Percentiles rank a stretch among this genome's conserved stretches.
These are phyloP conservation scores for Sussaba pulchella DNA, from an alignment of 2,888 invertebrate species.

Conservation along the genomic window DNA sequence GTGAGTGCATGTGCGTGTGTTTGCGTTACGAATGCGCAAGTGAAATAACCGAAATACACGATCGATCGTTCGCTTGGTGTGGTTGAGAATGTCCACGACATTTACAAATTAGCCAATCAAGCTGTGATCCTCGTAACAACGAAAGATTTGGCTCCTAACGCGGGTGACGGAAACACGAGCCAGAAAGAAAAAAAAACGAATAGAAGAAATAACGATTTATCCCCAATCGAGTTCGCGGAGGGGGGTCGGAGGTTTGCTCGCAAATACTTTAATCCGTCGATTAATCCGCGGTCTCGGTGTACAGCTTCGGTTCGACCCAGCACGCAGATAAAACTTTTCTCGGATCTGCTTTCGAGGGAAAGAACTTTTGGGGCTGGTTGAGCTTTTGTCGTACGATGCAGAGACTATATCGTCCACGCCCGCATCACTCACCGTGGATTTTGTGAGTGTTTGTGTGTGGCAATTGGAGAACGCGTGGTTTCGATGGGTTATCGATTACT, in stretches of 20 bases:
- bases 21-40: neutral
- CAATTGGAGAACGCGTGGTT: constrained; percentile 31
- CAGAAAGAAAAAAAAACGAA: too few species aligned
- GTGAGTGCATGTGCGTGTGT: neutral
- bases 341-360: too few species aligned
- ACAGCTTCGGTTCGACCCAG: neutral
- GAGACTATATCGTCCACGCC: constrained; percentile 34
- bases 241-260: constrained; percentile 68
- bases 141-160: constrained; percentile 44
- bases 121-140: constrained; percentile 81
- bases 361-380: too few species aligned
- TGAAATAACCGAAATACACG: constrained; percentile 53
- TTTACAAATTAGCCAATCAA: constrained; percentile 85
- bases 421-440: constrained; percentile 55
- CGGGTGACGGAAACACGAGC: constrained; percentile 27
- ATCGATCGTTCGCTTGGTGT: constrained; percentile 82
- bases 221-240: constrained; percentile 81
- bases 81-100: constrained; percentile 80
- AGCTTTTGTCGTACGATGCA: constrained; percentile 81
- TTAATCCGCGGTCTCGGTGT: constrained; percentile 78
- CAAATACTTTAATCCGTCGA: constrained; percentile 84
- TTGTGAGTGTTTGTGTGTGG: constrained; percentile 32
- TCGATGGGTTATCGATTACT: constrained; percentile 57
- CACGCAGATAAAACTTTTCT: constrained; percentile 83
- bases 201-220: constrained; percentile 78